phyloP scores from a whole-genome alignment of 2,888 invertebrate genomes.

The Panopea generosa region DNA sequence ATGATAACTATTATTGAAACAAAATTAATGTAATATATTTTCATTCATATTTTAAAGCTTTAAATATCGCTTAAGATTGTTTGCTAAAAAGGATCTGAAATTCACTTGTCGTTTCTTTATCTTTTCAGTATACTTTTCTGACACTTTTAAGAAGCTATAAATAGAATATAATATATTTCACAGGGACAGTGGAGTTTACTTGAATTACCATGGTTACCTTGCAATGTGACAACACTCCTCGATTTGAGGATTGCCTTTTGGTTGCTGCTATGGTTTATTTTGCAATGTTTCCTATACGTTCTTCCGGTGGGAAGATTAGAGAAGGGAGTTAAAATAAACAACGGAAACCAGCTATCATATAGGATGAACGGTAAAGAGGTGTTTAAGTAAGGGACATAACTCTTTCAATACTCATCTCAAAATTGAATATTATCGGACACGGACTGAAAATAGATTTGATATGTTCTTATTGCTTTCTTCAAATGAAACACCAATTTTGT shows the following conservation, averaged over 20 bases:
- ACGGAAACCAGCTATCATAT: conserved; percentile 73
- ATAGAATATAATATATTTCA: too few relatives aligned
- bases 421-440: background rate
- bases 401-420: background rate
- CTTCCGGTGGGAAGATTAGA: conserved; percentile 69
- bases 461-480: background rate
- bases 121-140: too few relatives aligned
- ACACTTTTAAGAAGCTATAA: too few relatives aligned
- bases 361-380: conserved; percentile 81
- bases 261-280: conserved; percentile 77
- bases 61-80: too few relatives aligned
- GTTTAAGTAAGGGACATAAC: too few relatives aligned
- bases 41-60: too few relatives aligned
- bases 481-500: too few relatives aligned
- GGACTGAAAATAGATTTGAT: too few relatives aligned
- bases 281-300: conserved; percentile 74
- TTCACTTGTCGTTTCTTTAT: too few relatives aligned
- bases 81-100: too few relatives aligned
- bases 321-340: conserved; percentile 69
- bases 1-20: too few relatives aligned
- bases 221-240: conserved; percentile 27
- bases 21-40: too few relatives aligned
- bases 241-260: conserved; percentile 57
- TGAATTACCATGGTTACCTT: background rate
- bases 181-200: background rate